Base-by-base conservation (phyloP, 2,888 invertebrate genomes). In the Cheilosia vulpina region DNA sequence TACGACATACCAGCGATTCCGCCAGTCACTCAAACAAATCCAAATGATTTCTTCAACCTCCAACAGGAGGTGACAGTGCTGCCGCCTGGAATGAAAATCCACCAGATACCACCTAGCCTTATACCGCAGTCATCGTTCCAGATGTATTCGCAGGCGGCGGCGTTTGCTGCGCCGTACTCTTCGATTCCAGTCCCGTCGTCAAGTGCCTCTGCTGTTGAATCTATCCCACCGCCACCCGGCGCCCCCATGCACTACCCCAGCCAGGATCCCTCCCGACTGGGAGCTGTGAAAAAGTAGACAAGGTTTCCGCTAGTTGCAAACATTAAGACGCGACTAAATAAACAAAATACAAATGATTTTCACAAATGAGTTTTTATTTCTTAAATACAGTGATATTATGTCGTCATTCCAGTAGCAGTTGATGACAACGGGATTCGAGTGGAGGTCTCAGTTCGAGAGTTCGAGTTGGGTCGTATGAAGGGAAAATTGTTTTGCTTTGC, bases 181-280 rank as follows among this genome's bases (percentile, higher is more conserved):
- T 89, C 90, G 17, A 87, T 91, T 17, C 88, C 90, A 17, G 87
- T 89, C 7, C 88, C 90, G 0, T 91, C 93, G 1, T 91, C 93
- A 5, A 92, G 93, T 3, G 90, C 91, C 4, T 88, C 89, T 2
- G 78, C 87, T 6, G 80, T 90, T 3, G 90, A 90, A 6, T 87
- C 90, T 63, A 91, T 93, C 83, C 91, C 92, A 53, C 90, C 91
- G 38, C 91, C 92, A 27, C 91, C 92, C 4, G 92, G 93, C 2
- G 93, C 94, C 7, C 92, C 94, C 1, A 93, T 95, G 58, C 98
- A 99, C 93, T 99, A 99, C 93, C 99, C 99, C 4, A 98, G 98
- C 90, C 99, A 99, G 92, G 99, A 99, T 94, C 99, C 99, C 0
- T 95, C 96, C 47, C 94, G 98, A 34, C 95, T 98, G 92, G 98